Evolutionary conservation across 2,888 invertebrate genomes (phyloP).

Genomic region (Cactoblastis cactorum): DNA sequence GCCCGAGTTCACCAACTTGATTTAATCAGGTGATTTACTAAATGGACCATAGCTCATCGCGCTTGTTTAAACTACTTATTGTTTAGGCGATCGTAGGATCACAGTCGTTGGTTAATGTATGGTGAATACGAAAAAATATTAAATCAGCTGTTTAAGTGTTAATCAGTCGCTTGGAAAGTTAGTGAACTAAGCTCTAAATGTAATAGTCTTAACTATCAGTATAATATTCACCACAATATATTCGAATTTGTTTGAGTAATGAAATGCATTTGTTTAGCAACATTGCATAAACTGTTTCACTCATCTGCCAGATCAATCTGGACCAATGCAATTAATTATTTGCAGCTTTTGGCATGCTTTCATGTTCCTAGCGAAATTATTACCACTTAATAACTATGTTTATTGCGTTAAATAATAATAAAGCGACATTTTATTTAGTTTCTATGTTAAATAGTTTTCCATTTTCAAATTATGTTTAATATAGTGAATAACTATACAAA

Average conservation of each 20-base stretch:
- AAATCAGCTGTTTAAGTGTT: too few species aligned
- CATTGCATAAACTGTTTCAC: slow-evolving; percentile 8
- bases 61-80: too few species aligned
- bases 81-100: too few species aligned
- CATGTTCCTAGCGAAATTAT: not conserved
- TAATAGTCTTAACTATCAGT: not conserved
- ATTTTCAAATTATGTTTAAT: not conserved
- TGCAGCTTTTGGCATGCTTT: slow-evolving; percentile 34
- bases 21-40: too few species aligned
- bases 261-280: not conserved
- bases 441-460: too few species aligned
- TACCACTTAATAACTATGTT: slow-evolving; percentile 3
- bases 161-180: too few species aligned
- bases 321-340: slow-evolving; percentile 37
- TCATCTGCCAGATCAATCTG: slow-evolving; percentile 34
- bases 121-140: too few species aligned
- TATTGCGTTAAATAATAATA: not conserved
- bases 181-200: too few species aligned
- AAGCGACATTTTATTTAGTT: not conserved
- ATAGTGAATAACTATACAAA: not conserved
- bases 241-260: not conserved
- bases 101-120: too few species aligned
- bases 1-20: too few species aligned
- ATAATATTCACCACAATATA: not conserved
- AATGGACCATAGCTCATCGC: too few species aligned